A percentile compares a stretch with the other conserved stretches of the same genome.
These are phyloP conservation scores for Zaprionus obscuricornis DNA, from an alignment of 2,888 invertebrate species.

Conservation along the genomic window DNA sequence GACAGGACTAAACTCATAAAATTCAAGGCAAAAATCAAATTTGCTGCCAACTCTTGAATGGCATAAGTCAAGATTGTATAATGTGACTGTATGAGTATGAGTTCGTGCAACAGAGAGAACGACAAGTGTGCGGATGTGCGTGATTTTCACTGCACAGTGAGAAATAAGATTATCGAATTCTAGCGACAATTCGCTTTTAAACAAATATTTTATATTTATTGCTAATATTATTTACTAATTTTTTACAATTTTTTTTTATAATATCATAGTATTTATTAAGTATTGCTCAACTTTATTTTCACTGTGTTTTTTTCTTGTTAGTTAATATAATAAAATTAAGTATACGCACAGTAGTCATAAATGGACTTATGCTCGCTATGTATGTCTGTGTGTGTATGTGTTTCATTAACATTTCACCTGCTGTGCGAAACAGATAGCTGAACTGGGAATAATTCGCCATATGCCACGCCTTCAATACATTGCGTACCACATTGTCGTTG, in stretches of 20 bases:
- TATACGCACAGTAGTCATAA: slow-evolving; percentile 39
- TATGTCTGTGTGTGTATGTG: slow-evolving; percentile 42
- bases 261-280: no score
- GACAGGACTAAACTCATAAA: slow-evolving; percentile 37
- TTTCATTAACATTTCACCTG: slow-evolving; percentile 66
- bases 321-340: slow-evolving; percentile 21
- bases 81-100: background rate
- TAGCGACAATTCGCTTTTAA: no score
- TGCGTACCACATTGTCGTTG: slow-evolving; percentile 29
- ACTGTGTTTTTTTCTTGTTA: no score
- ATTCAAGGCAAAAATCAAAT: slow-evolving; percentile 27
- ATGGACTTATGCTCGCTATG: no score
- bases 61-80: slow-evolving; percentile 2
- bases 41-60: slow-evolving; percentile 13
- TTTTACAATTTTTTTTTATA: no score
- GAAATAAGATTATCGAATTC: no score
- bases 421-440: background rate
- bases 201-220: no score
- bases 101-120: no score
- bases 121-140: slow-evolving; percentile 8
- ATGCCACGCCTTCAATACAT: slow-evolving; percentile 3
- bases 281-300: no score
- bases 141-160: background rate
- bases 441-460: slow-evolving; percentile 11
- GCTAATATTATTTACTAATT: no score